A percentile compares a stretch with the other conserved stretches of the same genome.
phyloP scores from a whole-genome alignment of 1,140 invertebrate genomes.

The Nasonia vitripennis region DNA sequence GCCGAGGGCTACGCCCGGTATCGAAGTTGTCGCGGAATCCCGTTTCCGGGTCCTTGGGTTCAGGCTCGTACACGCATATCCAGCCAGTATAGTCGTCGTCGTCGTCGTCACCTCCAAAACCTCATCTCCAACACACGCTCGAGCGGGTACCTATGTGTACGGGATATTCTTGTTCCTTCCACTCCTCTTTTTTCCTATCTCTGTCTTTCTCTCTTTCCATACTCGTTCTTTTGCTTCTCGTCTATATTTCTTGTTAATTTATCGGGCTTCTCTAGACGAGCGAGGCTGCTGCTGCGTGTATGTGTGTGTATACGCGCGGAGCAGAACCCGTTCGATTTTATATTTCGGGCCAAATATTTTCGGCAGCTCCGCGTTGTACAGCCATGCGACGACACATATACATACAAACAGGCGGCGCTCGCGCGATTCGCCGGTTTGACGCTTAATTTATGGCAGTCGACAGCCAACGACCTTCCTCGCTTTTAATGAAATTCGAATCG shows the following conservation, averaged over 20 bases:
- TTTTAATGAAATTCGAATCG: conserved; percentile 50
- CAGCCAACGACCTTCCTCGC: conserved; percentile 42
- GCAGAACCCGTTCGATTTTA: conserved; percentile 48
- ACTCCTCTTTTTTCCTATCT: conserved; percentile 14
- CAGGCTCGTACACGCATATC: background rate
- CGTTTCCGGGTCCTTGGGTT: conserved; percentile 25
- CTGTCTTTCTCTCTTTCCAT: background rate
- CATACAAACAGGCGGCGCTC: too few relatives aligned
- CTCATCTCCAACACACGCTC: background rate
- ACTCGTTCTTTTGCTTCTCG: conserved; percentile 20
- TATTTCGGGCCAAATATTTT: conserved; percentile 48
- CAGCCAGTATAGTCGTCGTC: background rate
- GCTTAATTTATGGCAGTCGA: conserved; percentile 40
- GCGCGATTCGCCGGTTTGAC: conserved; percentile 29
- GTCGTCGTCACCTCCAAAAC: background rate
- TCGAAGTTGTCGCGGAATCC: background rate
- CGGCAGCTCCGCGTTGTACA: background rate
- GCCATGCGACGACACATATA: background rate
- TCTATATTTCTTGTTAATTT: conserved; percentile 51
- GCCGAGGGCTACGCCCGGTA: background rate
- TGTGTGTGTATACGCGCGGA: background rate
- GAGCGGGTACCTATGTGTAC: conserved; percentile 36
- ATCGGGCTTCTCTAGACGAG: conserved; percentile 25
- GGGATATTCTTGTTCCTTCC: conserved; percentile 45
- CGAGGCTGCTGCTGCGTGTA: background rate